Conservation (phyloP, 1,140 invertebrate species). For the Musca domestica region DNA sequence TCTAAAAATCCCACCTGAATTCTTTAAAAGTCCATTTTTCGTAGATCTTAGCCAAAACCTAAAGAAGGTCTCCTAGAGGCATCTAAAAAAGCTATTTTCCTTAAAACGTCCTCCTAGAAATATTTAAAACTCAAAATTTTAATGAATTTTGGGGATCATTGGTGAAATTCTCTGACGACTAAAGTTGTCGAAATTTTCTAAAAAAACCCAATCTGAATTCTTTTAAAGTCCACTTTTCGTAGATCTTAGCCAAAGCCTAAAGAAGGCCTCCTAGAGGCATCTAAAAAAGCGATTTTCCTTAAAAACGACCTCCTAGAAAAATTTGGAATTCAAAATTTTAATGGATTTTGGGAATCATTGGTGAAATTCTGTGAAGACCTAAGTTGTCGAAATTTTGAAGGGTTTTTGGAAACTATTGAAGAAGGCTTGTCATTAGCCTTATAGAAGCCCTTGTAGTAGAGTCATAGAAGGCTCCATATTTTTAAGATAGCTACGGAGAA, state of each 20-base stretch:
- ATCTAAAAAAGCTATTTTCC: not conserved
- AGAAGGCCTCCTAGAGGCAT: not conserved
- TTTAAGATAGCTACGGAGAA: too few relatives aligned
- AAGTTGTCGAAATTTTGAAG: not conserved
- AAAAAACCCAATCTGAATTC: too few relatives aligned
- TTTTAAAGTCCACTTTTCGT: too few relatives aligned
- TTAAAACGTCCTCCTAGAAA: not conserved
- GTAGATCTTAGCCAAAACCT: not conserved
- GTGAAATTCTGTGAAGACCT: not conserved
- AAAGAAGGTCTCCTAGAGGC: not conserved
- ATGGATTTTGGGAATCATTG: not conserved
- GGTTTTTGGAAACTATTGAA: not conserved
- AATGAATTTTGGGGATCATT: not conserved
- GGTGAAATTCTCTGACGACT: not conserved
- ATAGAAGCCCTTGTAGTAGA: too few relatives aligned
- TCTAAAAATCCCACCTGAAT: too few relatives aligned
- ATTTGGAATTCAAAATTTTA: not conserved
- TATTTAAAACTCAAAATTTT: not conserved
- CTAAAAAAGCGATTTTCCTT: not conserved
- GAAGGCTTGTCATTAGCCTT: too few relatives aligned
- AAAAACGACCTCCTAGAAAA: not conserved
- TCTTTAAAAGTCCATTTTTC: too few relatives aligned
- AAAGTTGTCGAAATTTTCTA: not conserved
- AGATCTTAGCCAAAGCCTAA: not conserved
- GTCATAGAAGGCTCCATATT: too few relatives aligned